These are phyloP conservation scores for Falco concolor DNA, from an alignment of 2,797 vertebrate species.

Conservation along the genomic window DNA sequence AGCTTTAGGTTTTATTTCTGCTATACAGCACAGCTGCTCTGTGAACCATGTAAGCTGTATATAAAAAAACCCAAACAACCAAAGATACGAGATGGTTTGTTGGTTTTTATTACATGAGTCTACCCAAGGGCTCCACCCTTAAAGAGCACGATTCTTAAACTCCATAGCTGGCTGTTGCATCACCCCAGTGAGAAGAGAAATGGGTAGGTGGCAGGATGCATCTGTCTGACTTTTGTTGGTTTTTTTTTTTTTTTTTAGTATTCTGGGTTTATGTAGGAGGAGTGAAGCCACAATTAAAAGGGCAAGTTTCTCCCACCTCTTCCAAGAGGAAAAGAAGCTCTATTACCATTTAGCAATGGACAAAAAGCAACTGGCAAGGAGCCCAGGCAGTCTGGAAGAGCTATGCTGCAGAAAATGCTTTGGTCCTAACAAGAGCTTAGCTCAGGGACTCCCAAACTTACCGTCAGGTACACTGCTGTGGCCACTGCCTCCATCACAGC, in stretches of 20 bases:
- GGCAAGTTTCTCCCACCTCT: neutral
- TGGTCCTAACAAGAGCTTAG: neutral
- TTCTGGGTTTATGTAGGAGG: slow-evolving; percentile 6
- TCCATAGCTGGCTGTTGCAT: neutral
- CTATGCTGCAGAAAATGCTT: neutral
- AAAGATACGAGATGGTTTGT: no score
- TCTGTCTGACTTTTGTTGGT: neutral
- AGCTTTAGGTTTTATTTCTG: neutral
- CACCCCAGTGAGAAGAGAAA: slow-evolving; percentile 16
- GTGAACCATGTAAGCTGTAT: neutral
- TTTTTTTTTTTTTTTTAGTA: neutral
- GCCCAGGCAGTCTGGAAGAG: neutral
- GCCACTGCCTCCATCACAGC: neutral
- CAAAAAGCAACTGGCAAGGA: neutral
- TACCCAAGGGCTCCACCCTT: slow-evolving; percentile 4
- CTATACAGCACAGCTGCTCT: neutral
- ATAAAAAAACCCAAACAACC: neutral
- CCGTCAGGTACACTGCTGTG: neutral
- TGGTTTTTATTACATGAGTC: neutral
- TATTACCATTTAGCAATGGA: neutral
- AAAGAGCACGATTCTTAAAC: neutral
- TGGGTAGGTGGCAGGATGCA: neutral
- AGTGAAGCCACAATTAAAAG: neutral
- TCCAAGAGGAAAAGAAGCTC: neutral
- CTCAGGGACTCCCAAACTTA: neutral